Evolutionary conservation across 2,113 vertebrate species (phyloP).

Genomic region (Serilophus lunatus): DNA sequence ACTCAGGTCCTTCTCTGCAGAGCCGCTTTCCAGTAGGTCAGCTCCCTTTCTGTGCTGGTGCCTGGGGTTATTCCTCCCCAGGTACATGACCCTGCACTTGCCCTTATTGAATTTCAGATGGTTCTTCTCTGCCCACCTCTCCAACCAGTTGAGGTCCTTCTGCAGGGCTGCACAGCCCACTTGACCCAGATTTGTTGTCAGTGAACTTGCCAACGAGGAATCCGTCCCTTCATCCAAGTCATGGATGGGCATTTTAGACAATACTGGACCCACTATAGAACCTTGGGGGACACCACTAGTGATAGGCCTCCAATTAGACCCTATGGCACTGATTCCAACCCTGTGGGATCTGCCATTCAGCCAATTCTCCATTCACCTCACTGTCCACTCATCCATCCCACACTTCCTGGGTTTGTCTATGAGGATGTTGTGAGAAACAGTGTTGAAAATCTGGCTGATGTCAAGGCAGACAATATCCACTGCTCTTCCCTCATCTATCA

Average conservation of each 20-base stretch:
- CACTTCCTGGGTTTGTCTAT: neutral
- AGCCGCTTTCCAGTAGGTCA: neutral
- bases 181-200: neutral
- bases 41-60: neutral
- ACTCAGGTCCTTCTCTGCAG: neutral
- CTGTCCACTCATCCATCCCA: neutral
- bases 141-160: rapidly evolving
- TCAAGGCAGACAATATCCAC: neutral
- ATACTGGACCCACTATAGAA: neutral
- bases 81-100: neutral
- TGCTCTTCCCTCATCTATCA: neutral
- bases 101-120: neutral
- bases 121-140: neutral
- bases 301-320: neutral
- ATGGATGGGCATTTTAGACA: neutral
- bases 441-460: neutral
- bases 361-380: too few species aligned
- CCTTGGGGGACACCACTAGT: neutral
- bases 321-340: neutral
- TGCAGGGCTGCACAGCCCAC: neutral
- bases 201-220: neutral
- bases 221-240: neutral
- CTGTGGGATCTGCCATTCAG: neutral
- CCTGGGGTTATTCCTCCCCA: neutral
- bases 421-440: neutral